Evolutionary conservation across 2,888 invertebrate genomes (phyloP).

Genomic region (Drosophila anomalata): DNA sequence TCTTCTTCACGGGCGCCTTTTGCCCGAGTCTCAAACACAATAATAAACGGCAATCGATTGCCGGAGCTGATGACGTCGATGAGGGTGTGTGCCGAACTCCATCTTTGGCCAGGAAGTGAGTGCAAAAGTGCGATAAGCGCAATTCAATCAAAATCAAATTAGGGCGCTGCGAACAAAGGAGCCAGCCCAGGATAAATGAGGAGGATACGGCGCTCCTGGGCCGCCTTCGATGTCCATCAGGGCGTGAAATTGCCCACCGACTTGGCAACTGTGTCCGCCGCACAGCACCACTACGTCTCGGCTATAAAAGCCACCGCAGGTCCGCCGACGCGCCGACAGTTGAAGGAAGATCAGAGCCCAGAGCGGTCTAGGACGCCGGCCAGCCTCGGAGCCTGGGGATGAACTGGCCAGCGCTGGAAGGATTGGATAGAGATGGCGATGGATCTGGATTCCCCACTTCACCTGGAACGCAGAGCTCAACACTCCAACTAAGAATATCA

Average conservation of each 20-base stretch:
- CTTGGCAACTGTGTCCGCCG: slow-evolving; percentile 51
- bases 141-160: slow-evolving; percentile 75
- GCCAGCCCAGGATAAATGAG: slow-evolving; percentile 59
- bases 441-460: too few relatives aligned
- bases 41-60: slow-evolving; percentile 20
- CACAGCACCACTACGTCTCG: background rate
- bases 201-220: slow-evolving; percentile 21
- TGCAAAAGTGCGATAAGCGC: slow-evolving; percentile 70
- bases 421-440: too few relatives aligned
- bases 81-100: background rate
- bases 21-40: background rate
- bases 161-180: slow-evolving; percentile 73
- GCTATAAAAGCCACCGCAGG: slow-evolving; percentile 61
- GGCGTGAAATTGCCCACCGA: slow-evolving; percentile 66
- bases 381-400: slow-evolving; percentile 34
- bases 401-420: background rate
- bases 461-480: background rate
- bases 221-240: slow-evolving; percentile 64
- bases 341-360: background rate
- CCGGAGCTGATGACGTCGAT: slow-evolving; percentile 35
- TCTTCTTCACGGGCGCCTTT: background rate
- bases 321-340: slow-evolving; percentile 46
- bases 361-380: slow-evolving; percentile 2
- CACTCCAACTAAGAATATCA: slow-evolving; percentile 2
- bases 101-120: slow-evolving; percentile 17